Evolutionary conservation across 2,797 vertebrate species (phyloP), one percentile per base, ranked within the genome.

Genomic region (Myotis pilosus): DNA sequence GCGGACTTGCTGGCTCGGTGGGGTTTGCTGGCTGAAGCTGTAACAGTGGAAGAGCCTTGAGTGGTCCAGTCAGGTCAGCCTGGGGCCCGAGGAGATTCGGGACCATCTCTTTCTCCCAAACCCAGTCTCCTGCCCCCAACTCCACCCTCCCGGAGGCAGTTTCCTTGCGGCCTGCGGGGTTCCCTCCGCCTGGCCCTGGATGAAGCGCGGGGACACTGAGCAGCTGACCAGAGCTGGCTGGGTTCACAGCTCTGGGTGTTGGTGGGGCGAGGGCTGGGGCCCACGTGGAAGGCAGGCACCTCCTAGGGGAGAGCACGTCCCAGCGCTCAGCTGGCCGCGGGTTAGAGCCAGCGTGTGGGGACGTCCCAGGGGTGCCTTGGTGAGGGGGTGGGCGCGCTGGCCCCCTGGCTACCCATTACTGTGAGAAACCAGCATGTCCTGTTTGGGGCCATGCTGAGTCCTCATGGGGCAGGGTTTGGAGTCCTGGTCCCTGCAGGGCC

Each of bases 371-470:
- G 16, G 28, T 33, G 16, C 38, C 25, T 55, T 25, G 81, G 47
- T 3, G 23, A 44, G 49, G 51, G 7, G 20, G 66, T 11, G 30
- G 30, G 19, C 28, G 3, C 0, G 6, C 33, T 3, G 17, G 17
- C 4, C 16, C 6, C 28, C 12, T 1, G 33, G 13, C 19, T 17
- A 7, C 60, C 6, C 8, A 3, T 33, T 4, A 1, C 55, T 5
- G 57, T 51, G 23, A 28, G 68, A 11, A 60, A 5, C 23, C 55
- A 25, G 33, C 13, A 3, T 20, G 25, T 25, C 25, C 60, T n/a
- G 66, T 17, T 6, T 0, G 66, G 28, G 1, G 30, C 64, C 30
- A 6, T 20, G 62, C 49, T 2, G 22, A 38, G 15, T 22, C 22
- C 22, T 76, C 7, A 5, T 2, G 64, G 60, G 51, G 3, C 8